Conservation (phyloP, 2,888 invertebrate species). For the Trichopria drosophilae region DNA sequence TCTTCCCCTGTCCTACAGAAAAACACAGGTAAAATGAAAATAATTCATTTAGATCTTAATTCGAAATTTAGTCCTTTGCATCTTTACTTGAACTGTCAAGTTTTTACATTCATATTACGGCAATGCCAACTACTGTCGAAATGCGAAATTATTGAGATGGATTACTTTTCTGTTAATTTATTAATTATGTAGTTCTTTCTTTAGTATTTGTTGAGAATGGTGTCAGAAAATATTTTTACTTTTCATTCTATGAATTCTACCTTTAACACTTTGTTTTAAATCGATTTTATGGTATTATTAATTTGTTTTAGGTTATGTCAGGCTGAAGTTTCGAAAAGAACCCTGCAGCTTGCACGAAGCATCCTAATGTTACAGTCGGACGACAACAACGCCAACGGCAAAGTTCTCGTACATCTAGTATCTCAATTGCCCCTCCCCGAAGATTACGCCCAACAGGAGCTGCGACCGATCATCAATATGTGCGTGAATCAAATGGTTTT, state of each 20-base stretch:
- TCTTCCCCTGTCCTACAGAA: constrained; percentile 60
- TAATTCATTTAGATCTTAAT: neutral
- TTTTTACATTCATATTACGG: too few relatives aligned
- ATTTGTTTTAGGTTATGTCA: constrained; percentile 60
- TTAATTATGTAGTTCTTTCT: too few relatives aligned
- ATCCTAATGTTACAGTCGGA: constrained; percentile 55
- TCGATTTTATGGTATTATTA: too few relatives aligned
- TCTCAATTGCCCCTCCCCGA: constrained; percentile 64
- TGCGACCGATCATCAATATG: constrained; percentile 50
- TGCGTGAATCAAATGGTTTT: constrained; percentile 39
- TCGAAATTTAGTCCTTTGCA: neutral
- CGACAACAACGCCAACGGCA: constrained; percentile 42
- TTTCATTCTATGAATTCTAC: too few relatives aligned
- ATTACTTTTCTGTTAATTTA: too few relatives aligned
- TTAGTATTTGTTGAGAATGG: too few relatives aligned
- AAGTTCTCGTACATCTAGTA: constrained; percentile 59
- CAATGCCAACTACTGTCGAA: too few relatives aligned
- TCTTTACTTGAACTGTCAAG: too few relatives aligned
- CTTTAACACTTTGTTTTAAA: too few relatives aligned
- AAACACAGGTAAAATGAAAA: constrained; percentile 57
- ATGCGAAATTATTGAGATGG: too few relatives aligned
- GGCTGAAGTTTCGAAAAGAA: constrained; percentile 64
- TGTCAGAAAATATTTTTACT: too few relatives aligned
- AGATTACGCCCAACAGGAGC: constrained; percentile 64
- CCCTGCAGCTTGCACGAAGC: constrained; percentile 60